A percentile compares a stretch with the other conserved stretches of the same genome.
Conservation (phyloP, 1,140 invertebrate species). For the Penaeus chinensis region DNA sequence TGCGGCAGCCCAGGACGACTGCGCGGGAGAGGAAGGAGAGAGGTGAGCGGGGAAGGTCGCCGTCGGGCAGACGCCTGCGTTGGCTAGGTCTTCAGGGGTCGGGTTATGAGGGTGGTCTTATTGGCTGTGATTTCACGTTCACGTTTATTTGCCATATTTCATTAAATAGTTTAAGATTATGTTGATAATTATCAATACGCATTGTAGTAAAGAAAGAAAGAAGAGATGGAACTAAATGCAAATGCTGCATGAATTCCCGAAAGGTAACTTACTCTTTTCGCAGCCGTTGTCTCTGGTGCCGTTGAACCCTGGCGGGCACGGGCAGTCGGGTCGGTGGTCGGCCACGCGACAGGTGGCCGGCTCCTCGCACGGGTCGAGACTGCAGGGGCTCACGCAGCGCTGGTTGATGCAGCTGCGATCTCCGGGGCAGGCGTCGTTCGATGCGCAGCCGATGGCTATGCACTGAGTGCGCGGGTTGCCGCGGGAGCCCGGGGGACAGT, state of each 20-base stretch:
- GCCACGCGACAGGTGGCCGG: constrained; percentile 80
- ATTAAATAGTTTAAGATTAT: too few relatives aligned
- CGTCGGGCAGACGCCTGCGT: too few relatives aligned
- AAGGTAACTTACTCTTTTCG: constrained; percentile 64
- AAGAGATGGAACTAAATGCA: too few relatives aligned
- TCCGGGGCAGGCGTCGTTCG: constrained; percentile 80
- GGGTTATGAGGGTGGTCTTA: too few relatives aligned
- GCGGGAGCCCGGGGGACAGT: constrained; percentile 74
- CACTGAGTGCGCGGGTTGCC: constrained; percentile 72
- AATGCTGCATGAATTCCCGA: too few relatives aligned
- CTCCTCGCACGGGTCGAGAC: constrained; percentile 79
- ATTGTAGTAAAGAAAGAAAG: too few relatives aligned
- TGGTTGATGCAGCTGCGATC: constrained; percentile 83
- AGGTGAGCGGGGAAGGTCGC: too few relatives aligned
- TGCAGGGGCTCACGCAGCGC: constrained; percentile 84
- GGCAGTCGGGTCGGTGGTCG: constrained; percentile 84
- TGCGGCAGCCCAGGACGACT: constrained; percentile 65
- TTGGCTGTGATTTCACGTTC: too few relatives aligned
- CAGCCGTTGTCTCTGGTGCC: constrained; percentile 78
- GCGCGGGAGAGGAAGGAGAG: constrained; percentile 66
- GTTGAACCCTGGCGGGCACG: constrained; percentile 82
- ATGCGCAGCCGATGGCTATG: constrained; percentile 82
- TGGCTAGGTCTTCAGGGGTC: too few relatives aligned
- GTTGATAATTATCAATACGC: too few relatives aligned
- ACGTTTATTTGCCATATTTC: too few relatives aligned